phyloP scores from a whole-genome alignment of 2,888 invertebrate species.

The Thymelicus acteon region DNA sequence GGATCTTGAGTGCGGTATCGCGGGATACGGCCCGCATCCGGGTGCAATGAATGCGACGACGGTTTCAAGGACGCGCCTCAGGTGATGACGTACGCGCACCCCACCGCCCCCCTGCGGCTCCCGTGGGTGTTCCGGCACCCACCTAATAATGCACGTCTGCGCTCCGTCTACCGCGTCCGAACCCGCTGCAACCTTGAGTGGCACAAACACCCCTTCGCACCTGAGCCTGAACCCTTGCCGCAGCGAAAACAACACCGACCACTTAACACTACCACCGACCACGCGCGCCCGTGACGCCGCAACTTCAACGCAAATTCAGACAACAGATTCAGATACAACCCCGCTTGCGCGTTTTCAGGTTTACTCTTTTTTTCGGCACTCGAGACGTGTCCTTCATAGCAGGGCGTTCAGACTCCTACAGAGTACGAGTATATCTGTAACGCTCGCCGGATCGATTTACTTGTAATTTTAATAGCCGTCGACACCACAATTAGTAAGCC shows the following conservation, averaged over 20 bases:
- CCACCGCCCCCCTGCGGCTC: conserved; percentile 66
- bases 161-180: conserved; percentile 82
- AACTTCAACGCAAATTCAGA: conserved; percentile 27
- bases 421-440: no score
- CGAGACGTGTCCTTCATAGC: conserved; percentile 19
- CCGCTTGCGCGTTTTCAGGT: neutral
- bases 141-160: conserved; percentile 86
- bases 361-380: conserved; percentile 22
- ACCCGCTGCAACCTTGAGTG: conserved; percentile 81
- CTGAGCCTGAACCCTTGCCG: conserved; percentile 34
- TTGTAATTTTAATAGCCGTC: conserved; percentile 20
- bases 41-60: conserved; percentile 85
- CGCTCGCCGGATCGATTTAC: conserved; percentile 32
- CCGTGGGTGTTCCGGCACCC: conserved; percentile 82
- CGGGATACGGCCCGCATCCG: conserved; percentile 80
- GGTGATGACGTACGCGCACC: conserved; percentile 81
- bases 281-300: conserved; percentile 29
- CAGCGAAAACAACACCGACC: conserved; percentile 34
- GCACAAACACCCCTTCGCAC: conserved; percentile 59
- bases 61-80: conserved; percentile 84
- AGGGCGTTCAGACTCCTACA: neutral
- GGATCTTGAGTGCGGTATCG: conserved; percentile 69
- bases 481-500: conserved; percentile 42
- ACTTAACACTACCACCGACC: conserved; percentile 26
- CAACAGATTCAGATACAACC: conserved; percentile 1